Evolutionary conservation across 2,797 vertebrate genomes (phyloP).

Genomic region (Columba guinea): DNA sequence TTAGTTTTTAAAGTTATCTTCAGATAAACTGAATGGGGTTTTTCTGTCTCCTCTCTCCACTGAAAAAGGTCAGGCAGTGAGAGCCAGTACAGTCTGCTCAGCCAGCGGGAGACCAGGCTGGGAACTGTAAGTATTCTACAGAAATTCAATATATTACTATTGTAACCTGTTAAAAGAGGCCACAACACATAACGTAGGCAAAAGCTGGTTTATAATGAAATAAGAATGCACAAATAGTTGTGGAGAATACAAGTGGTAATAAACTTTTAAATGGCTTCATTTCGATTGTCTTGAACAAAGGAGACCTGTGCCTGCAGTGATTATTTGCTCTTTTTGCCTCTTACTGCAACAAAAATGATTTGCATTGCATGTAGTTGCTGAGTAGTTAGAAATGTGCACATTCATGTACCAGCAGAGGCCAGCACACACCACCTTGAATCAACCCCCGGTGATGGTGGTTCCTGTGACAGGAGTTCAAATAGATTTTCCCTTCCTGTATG

Average conservation of each 20-base stretch:
- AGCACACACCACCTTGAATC: slow-evolving; percentile 26
- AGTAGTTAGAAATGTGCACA: not conserved
- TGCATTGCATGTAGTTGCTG: not conserved
- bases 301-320: not conserved
- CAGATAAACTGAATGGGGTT: not conserved
- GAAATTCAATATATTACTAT: not conserved
- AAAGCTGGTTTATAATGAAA: not conserved
- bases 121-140: slow-evolving; percentile 80
- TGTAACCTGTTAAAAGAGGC: not conserved
- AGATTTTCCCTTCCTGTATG: not conserved
- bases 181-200: not conserved
- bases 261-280: slow-evolving; percentile 12
- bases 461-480: not conserved
- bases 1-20: not conserved
- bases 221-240: not conserved
- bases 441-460: not conserved
- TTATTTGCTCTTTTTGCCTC: slow-evolving; percentile 31
- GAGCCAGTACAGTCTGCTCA: slow-evolving; percentile 72
- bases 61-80: slow-evolving; percentile 72
- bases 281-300: not conserved
- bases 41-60: not conserved
- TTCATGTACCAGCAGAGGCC: slow-evolving; percentile 39
- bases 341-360: not conserved
- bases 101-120: slow-evolving; percentile 71
- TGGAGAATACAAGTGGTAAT: not conserved